phyloP scores from a whole-genome alignment of 1,140 invertebrate species.

The Tetragnatha versicolor region DNA sequence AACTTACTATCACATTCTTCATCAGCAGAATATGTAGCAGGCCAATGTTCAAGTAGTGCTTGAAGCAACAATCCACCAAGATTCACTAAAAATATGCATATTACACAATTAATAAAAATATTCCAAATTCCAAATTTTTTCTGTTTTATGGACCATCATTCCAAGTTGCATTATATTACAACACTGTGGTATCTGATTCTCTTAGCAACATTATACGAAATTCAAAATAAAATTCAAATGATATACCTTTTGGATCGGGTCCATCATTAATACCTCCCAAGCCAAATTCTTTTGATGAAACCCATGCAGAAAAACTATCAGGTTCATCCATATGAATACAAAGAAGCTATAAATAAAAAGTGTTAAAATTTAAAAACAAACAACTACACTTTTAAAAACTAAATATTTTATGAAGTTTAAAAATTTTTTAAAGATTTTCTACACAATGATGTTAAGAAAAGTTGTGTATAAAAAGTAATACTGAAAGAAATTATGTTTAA shows the following conservation, averaged over 20 bases:
- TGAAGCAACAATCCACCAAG: slow-evolving; percentile 93
- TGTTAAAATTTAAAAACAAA: not conserved
- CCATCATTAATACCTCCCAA: slow-evolving; percentile 77
- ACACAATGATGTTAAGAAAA: no score
- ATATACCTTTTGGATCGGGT: slow-evolving; percentile 83
- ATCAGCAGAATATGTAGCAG: slow-evolving; percentile 72
- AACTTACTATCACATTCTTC: slow-evolving; percentile 65
- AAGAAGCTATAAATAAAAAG: slow-evolving; percentile 75
- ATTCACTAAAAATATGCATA: slow-evolving; percentile 75
- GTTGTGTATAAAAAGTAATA: no score
- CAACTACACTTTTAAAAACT: not conserved
- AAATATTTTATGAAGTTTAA: no score
- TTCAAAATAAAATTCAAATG: no score
- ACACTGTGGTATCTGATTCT: not conserved
- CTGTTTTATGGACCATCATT: no score
- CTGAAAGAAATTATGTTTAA: no score
- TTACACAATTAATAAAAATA: no score
- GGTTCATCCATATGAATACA: slow-evolving; percentile 98
- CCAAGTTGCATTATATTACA: not conserved
- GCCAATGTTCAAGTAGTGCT: slow-evolving; percentile 96
- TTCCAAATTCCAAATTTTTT: no score
- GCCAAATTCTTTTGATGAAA: slow-evolving; percentile 93
- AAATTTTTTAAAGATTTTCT: no score
- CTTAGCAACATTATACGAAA: not conserved
- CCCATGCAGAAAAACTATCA: slow-evolving; percentile 98